Evolutionary conservation across 2,888 invertebrate species (phyloP).

Genomic region (Nasonia oneida): DNA sequence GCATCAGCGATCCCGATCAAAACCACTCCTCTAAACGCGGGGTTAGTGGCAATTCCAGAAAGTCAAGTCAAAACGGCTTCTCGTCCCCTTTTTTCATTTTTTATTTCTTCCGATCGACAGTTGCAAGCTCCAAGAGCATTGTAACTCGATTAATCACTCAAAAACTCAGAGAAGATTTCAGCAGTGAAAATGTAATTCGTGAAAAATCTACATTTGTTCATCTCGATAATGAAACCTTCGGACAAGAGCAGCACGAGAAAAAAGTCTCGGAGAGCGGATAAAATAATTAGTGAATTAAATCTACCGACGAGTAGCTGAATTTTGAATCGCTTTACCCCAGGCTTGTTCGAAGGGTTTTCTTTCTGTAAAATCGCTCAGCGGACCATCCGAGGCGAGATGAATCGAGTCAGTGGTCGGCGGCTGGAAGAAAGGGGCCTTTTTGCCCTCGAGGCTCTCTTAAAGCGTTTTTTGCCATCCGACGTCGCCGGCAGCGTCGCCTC

Average conservation of each 20-base stretch:
- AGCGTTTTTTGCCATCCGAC: conserved; percentile 20
- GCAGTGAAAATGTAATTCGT: background rate
- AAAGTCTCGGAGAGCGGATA: conserved; percentile 44
- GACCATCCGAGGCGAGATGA: background rate
- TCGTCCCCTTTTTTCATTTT: background rate
- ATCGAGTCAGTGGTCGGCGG: conserved; percentile 1
- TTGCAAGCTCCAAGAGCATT: background rate
- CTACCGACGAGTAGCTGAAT: conserved; percentile 63
- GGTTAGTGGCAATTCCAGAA: background rate
- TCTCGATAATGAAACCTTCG: background rate
- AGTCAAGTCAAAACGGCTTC: background rate
- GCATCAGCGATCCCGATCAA: conserved; percentile 22
- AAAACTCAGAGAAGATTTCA: no score
- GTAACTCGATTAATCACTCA: no score
- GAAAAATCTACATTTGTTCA: background rate
- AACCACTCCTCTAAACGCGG: conserved; percentile 20
- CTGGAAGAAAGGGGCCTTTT: conserved; percentile 24
- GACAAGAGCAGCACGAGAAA: background rate
- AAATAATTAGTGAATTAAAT: conserved; percentile 73
- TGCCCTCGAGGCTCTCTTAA: conserved; percentile 21
- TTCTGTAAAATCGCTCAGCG: background rate
- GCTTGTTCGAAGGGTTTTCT: background rate
- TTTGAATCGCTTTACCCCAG: conserved; percentile 68
- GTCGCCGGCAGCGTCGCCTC: conserved; percentile 4
- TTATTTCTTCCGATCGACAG: background rate